Conservation (phyloP, 2,888 invertebrate genomes). For the Zaprionus obscuricornis region DNA sequence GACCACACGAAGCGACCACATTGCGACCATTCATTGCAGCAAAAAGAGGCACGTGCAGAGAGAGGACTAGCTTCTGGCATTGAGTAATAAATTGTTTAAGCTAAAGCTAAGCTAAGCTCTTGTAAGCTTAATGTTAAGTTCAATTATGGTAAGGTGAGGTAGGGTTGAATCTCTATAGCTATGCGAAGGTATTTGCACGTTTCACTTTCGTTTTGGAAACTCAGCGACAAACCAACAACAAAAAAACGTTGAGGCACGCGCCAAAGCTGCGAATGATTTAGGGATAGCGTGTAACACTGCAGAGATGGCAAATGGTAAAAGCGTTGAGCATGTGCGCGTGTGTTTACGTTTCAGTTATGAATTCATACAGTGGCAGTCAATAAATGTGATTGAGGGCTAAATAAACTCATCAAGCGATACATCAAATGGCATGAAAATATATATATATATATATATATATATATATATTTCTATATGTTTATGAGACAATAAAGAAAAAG, state of each 20-base stretch:
- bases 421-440: conserved; percentile 47
- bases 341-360: conserved; percentile 29
- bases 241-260: conserved; percentile 46
- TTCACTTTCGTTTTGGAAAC: conserved; percentile 63
- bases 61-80: conserved; percentile 45
- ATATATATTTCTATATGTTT: too few relatives aligned
- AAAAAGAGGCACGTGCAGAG: conserved; percentile 42
- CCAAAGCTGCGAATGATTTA: conserved; percentile 14
- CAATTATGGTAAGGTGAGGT: too few relatives aligned
- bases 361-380: conserved; percentile 38
- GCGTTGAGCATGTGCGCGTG: conserved; percentile 2
- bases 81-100: too few relatives aligned
- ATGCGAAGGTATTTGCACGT: conserved; percentile 61
- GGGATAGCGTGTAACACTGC: conserved; percentile 3
- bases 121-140: too few relatives aligned
- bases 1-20: conserved; percentile 27
- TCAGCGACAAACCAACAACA: not conserved
- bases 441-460: too few relatives aligned
- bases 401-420: conserved; percentile 58
- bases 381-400: conserved; percentile 32
- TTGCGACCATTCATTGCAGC: conserved; percentile 7
- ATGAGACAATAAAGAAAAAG: conserved; percentile 77
- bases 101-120: too few relatives aligned
- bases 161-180: conserved; percentile 8
- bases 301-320: not conserved